Evolutionary conservation across 2,888 invertebrate genomes (phyloP), one percentile per base, ranked within the genome.

Genomic region (Yponomeuta plumbellus): DNA sequence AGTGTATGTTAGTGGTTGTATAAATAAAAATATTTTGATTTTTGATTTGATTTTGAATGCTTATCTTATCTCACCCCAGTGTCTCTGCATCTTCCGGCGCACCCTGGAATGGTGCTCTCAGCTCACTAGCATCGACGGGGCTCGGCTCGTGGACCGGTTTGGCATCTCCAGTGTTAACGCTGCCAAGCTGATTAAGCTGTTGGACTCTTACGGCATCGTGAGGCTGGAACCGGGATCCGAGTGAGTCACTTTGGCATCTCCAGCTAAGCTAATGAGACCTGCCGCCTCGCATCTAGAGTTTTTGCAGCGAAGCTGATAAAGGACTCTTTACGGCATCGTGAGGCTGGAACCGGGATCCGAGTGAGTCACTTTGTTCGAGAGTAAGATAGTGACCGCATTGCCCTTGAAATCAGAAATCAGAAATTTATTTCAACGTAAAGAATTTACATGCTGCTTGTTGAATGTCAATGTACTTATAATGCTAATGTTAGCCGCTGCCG

Each of bases 11-110:
- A n/a, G n/a, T n/a, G n/a, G n/a, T 13, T 17, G 17, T 17, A 17
- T 34, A 34, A 34, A n/a, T n/a, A n/a, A n/a, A 39, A 39, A 39
- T 11, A 39, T 8, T 39, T 39, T 39, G 11, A 39, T 39, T 39
- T 39, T 39, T 11, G 11, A 39, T 8, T 39, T 11, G 11, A 39
- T 39, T 8, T 39, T 39, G 11, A 39, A 39, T 8, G 11, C 39
- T 11, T 39, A 39, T 8, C 39, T 39, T 39, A 39, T 39, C 17
- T 52, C 1, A 4, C 17, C 59, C 17, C 76, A 88, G 88, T 73
- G 76, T 62, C 68, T 84, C 6, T 81, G 84, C 70, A 74, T 85
- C 23, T 79, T 81, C 70, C 88, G 88, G 0, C 86, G 84, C 57
- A 69, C 79, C 6, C 74, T 88, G 69, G 71, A 69, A 62, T 74